A percentile compares a stretch with the other conserved stretches of the same genome.
Evolutionary conservation across 2,797 vertebrate genomes (phyloP).

Genomic region (Eupleurogrammus muticus): DNA sequence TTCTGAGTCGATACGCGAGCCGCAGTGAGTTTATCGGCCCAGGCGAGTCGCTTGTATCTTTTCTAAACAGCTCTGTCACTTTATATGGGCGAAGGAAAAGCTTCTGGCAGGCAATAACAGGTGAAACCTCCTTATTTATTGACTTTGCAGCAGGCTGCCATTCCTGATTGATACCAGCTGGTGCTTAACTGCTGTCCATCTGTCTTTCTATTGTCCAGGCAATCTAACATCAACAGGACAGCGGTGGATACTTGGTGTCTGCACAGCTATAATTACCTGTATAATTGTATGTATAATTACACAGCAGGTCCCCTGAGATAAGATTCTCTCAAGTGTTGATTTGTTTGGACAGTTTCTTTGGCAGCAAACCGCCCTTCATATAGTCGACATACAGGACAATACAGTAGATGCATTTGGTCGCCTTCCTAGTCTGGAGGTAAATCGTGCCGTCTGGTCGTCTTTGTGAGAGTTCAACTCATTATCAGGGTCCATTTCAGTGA

Average conservation of each 20-base stretch:
- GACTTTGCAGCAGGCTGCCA: slow-evolving; percentile 63
- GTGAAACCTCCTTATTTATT: slow-evolving; percentile 74
- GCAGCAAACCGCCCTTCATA: too few species aligned
- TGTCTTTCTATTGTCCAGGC: slow-evolving; percentile 65
- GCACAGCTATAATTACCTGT: slow-evolving; percentile 13
- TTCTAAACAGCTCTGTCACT: slow-evolving; percentile 68
- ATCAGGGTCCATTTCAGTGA: slow-evolving; percentile 24
- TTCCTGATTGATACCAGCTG: slow-evolving; percentile 73
- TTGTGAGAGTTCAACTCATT: slow-evolving; percentile 39
- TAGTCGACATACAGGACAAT: background rate
- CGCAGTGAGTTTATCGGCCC: slow-evolving; percentile 51
- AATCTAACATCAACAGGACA: slow-evolving; percentile 34
- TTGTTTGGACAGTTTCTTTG: background rate
- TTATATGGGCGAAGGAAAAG: slow-evolving; percentile 57
- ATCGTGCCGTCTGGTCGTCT: background rate
- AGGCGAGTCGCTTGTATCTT: slow-evolving; percentile 44
- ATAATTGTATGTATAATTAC: slow-evolving; percentile 18
- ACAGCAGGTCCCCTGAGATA: slow-evolving; percentile 1
- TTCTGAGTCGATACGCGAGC: slow-evolving; percentile 28
- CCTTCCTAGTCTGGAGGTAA: background rate
- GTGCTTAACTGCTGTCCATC: slow-evolving; percentile 71
- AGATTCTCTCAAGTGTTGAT: background rate
- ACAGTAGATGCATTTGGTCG: too few species aligned
- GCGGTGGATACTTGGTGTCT: slow-evolving; percentile 24
- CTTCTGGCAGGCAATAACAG: slow-evolving; percentile 68